Evolutionary conservation across 2,113 vertebrate species (phyloP).

Genomic region (Gopherus evgoodei): DNA sequence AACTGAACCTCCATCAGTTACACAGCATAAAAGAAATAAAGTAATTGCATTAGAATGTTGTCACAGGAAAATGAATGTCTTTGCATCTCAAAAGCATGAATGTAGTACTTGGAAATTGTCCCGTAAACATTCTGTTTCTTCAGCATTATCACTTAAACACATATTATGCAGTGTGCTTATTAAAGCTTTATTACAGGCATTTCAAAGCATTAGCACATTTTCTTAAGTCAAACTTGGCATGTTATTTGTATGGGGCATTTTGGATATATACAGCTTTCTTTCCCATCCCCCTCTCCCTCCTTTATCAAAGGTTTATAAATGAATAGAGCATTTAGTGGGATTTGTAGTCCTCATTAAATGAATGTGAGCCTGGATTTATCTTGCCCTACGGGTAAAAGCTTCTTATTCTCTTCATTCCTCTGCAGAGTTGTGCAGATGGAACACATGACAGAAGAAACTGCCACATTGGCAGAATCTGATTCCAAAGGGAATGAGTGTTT

Average conservation of each 20-base stretch:
- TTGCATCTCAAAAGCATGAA: background rate
- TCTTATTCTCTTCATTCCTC: conserved; percentile 41
- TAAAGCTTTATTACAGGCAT: conserved; percentile 28
- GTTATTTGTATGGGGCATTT: conserved; percentile 33
- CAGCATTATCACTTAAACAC: background rate
- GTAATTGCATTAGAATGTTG: background rate
- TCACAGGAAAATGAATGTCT: conserved; percentile 3
- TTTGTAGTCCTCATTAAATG: conserved; percentile 57
- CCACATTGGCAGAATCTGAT: background rate
- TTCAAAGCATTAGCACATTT: conserved; percentile 8
- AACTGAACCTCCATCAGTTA: conserved; percentile 26
- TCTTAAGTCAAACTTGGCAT: conserved; percentile 14
- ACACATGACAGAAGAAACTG: conserved; percentile 17
- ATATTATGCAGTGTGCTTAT: background rate
- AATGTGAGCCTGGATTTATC: conserved; percentile 54
- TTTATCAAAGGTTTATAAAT: conserved; percentile 54
- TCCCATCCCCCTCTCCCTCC: background rate
- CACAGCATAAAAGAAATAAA: background rate
- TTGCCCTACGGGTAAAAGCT: conserved; percentile 54
- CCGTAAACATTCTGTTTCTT: background rate
- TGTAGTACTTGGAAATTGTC: background rate
- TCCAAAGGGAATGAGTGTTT: background rate
- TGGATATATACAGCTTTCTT: conserved; percentile 21
- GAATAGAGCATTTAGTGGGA: conserved; percentile 39
- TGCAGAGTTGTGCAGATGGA: conserved; percentile 27